Evolutionary conservation across 2,797 vertebrate genomes (phyloP).

Genomic region (Sandelia bainsii): DNA sequence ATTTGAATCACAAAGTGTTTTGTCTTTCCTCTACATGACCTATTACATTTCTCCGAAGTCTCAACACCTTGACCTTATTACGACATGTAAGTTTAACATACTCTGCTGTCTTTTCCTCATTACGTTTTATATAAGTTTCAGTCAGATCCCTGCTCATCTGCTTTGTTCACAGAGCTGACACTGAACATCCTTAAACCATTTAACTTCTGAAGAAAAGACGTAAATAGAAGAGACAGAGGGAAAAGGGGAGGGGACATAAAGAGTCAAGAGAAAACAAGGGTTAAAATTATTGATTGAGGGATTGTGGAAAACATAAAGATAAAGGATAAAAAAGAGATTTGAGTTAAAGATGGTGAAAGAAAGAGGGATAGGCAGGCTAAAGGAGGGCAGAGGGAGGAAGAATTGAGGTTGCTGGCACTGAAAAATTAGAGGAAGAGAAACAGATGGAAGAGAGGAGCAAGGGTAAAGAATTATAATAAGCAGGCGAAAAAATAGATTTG

Average conservation of each 20-base stretch:
- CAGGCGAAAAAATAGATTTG: conserved; percentile 39
- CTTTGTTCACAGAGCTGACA: conserved; percentile 65
- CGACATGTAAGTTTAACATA: conserved; percentile 10
- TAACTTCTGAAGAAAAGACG: conserved; percentile 50
- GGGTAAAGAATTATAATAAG: conserved; percentile 51
- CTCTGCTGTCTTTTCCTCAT: conserved; percentile 39
- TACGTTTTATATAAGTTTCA: conserved; percentile 37
- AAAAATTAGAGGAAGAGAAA: conserved; percentile 19
- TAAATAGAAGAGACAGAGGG: conserved; percentile 28
- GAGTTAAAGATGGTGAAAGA: conserved; percentile 27
- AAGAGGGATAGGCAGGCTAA: conserved; percentile 51
- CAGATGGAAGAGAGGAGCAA: conserved; percentile 23
- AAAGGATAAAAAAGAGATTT: conserved; percentile 54
- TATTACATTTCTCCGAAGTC: conserved; percentile 23
- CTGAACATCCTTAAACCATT: conserved; percentile 60
- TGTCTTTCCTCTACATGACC: conserved; percentile 15
- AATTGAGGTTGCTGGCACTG: conserved; percentile 38
- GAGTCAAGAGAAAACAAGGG: conserved; percentile 36
- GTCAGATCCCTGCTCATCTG: conserved; percentile 41
- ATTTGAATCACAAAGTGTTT: conserved; percentile 36
- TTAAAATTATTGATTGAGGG: conserved; percentile 60
- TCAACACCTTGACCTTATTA: conserved; percentile 37
- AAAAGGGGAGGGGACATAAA: neutral
- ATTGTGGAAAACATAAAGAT: conserved; percentile 52
- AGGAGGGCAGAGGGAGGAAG: conserved; percentile 50